Percentiles rank a stretch among this genome's conserved stretches.
These are phyloP conservation scores for Temnothorax unifasciatus DNA, from an alignment of 2,888 invertebrate species.

Conservation along the genomic window DNA sequence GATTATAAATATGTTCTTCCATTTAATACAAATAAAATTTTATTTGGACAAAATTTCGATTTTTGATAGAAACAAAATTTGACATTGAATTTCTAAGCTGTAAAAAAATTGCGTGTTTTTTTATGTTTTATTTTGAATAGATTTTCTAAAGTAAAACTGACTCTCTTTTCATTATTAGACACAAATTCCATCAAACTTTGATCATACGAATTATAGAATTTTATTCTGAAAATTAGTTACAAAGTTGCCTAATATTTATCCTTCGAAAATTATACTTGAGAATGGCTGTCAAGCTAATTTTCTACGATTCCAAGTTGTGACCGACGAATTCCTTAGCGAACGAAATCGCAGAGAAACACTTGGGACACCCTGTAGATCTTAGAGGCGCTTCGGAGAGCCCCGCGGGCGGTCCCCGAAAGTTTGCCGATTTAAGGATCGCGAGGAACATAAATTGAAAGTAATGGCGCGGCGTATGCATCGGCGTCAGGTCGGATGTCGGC, in stretches of 20 bases:
- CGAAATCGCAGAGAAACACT: slow-evolving; percentile 5
- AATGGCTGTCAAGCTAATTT: slow-evolving; percentile 2
- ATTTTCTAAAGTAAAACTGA: neutral
- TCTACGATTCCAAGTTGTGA: slow-evolving; percentile 11
- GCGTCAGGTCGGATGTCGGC: slow-evolving; percentile 76
- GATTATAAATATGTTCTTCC: neutral
- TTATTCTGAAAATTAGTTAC: neutral
- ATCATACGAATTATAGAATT: neutral
- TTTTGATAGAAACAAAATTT: neutral
- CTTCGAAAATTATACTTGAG: slow-evolving; percentile 13
- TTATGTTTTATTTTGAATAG: neutral
- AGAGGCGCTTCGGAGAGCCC: slow-evolving; percentile 66
- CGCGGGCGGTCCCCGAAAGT: slow-evolving; percentile 80
- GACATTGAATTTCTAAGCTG: neutral
- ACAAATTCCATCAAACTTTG: neutral
- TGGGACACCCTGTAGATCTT: slow-evolving; percentile 66
- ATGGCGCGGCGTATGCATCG: slow-evolving; percentile 76
- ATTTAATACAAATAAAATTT: neutral
- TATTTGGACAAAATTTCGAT: neutral
- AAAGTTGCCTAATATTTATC: slow-evolving; percentile 2
- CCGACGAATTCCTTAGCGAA: neutral
- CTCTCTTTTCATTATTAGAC: neutral
- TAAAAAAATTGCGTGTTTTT: neutral
- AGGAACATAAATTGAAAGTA: slow-evolving; percentile 85
- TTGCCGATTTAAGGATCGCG: slow-evolving; percentile 80